Percentiles rank a stretch among this genome's conserved stretches.
Conservation (phyloP, 2,888 invertebrate genomes). For the Dendrolimus houi region DNA sequence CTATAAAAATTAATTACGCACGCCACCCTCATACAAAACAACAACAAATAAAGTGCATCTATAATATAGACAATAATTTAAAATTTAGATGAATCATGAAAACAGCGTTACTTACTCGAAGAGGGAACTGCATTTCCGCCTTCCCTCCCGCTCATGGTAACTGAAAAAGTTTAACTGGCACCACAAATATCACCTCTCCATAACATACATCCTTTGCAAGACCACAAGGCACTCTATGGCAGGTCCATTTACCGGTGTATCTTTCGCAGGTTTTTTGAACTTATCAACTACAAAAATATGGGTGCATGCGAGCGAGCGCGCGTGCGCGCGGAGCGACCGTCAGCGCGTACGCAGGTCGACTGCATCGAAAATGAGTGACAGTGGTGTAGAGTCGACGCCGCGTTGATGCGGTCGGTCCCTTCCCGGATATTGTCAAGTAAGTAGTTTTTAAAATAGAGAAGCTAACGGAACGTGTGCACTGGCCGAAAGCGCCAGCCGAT, state of each 20-base stretch:
- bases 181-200: slow-evolving; percentile 66
- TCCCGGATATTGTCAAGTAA: slow-evolving; percentile 71
- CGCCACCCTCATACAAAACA: not conserved
- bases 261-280: slow-evolving; percentile 38
- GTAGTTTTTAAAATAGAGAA: slow-evolving; percentile 74
- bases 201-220: slow-evolving; percentile 55
- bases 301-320: slow-evolving; percentile 58
- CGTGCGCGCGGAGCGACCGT: slow-evolving; percentile 62
- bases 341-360: slow-evolving; percentile 72
- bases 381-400: slow-evolving; percentile 43
- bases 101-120: slow-evolving; percentile 60
- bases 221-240: slow-evolving; percentile 46
- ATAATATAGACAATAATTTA: slow-evolving; percentile 13
- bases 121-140: slow-evolving; percentile 75
- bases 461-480: slow-evolving; percentile 70
- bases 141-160: slow-evolving; percentile 72
- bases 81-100: slow-evolving; percentile 27
- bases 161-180: slow-evolving; percentile 51
- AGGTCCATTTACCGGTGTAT: slow-evolving; percentile 39
- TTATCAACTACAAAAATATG: slow-evolving; percentile 50
- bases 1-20: not conserved
- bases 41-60: slow-evolving; percentile 8
- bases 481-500: slow-evolving; percentile 70
- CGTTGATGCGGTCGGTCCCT: slow-evolving; percentile 64
- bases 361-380: slow-evolving; percentile 69